These are phyloP conservation scores for Leptobrachium leishanense DNA, from an alignment of 2,113 vertebrate genomes.

Conservation along the genomic window DNA sequence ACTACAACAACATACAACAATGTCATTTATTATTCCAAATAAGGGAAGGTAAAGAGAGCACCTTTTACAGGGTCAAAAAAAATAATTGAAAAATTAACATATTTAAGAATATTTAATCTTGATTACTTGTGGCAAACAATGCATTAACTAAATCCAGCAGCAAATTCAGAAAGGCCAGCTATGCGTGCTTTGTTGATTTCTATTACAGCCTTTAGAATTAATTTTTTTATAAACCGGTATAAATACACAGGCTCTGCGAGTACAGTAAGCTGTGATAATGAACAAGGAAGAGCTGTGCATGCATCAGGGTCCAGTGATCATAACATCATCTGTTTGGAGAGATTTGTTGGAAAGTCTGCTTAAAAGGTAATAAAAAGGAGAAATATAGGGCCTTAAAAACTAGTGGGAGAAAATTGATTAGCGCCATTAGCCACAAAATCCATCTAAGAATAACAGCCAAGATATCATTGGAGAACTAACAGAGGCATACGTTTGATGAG, in stretches of 20 bases:
- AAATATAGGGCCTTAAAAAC: slow-evolving; percentile 48
- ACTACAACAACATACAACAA: no score
- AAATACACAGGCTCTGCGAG: slow-evolving; percentile 6
- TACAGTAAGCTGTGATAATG: slow-evolving; percentile 27
- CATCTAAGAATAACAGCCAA: slow-evolving; percentile 42
- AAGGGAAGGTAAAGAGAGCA: no score
- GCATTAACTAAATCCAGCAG: neutral
- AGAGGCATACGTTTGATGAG: neutral
- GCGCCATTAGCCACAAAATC: slow-evolving; percentile 42
- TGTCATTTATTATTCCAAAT: no score
- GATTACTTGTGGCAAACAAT: no score
- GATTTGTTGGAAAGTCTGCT: slow-evolving; percentile 43
- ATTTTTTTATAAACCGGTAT: neutral
- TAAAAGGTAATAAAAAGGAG: slow-evolving; percentile 47
- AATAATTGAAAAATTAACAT: no score
- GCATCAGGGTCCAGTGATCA: slow-evolving; percentile 45
- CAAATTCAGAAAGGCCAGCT: neutral
- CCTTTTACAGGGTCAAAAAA: no score
- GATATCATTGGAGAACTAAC: slow-evolving; percentile 28
- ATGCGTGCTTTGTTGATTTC: neutral
- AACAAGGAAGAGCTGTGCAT: slow-evolving; percentile 43
- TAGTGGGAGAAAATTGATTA: slow-evolving; percentile 41
- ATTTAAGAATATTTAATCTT: no score
- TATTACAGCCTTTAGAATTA: neutral
- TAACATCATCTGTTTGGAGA: slow-evolving; percentile 42